Conservation (phyloP, 1,140 invertebrate genomes). For the Magallana ariakensis region DNA sequence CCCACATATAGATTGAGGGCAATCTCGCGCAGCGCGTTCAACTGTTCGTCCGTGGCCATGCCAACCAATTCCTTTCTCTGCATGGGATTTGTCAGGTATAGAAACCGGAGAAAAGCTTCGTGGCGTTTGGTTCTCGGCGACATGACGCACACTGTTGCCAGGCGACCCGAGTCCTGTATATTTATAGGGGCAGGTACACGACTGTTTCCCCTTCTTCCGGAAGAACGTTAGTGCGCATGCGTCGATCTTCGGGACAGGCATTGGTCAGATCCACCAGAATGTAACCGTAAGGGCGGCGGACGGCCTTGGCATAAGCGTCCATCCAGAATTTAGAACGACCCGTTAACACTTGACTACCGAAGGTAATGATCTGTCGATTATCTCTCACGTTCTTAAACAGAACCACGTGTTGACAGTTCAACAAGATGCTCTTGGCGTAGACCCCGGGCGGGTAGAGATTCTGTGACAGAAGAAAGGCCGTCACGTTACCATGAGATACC, state of each 20-base stretch:
- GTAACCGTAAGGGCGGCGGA: conserved; percentile 39
- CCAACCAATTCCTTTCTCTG: conserved; percentile 37
- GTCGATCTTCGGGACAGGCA: conserved; percentile 32
- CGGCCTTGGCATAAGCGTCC: conserved; percentile 48
- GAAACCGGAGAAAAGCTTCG: neutral
- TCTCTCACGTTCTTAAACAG: conserved; percentile 55
- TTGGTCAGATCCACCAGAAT: conserved; percentile 48
- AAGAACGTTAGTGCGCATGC: conserved; percentile 47
- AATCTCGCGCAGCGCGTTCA: conserved; percentile 40
- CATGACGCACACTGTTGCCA: neutral
- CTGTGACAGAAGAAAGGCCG: conserved; percentile 46
- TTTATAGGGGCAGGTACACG: conserved; percentile 37
- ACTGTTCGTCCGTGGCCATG: neutral
- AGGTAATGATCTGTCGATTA: conserved; percentile 41
- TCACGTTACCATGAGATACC: conserved; percentile 32
- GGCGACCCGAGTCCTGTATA: neutral
- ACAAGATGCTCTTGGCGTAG: conserved; percentile 43
- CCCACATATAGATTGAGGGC: conserved; percentile 40
- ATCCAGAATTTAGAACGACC: conserved; percentile 33
- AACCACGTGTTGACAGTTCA: conserved; percentile 50
- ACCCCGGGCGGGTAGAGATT: conserved; percentile 46
- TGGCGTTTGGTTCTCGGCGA: neutral
- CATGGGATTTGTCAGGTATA: neutral
- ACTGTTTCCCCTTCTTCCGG: conserved; percentile 45
- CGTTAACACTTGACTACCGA: conserved; percentile 52